Evolutionary conservation across 2,113 vertebrate genomes (phyloP).

Genomic region (Xenopus borealis): DNA sequence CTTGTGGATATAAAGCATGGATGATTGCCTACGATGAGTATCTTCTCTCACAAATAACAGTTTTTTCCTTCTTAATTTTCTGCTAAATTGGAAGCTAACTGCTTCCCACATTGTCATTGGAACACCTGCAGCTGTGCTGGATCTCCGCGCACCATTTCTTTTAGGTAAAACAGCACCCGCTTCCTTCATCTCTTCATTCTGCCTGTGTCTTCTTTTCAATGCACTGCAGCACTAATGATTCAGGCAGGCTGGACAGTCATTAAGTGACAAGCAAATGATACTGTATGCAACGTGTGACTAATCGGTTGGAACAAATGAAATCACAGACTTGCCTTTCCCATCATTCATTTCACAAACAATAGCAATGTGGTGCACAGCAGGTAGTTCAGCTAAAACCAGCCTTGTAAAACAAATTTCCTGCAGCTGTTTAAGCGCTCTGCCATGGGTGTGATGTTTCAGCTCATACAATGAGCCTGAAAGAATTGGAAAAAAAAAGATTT

Average conservation of each 20-base stretch:
- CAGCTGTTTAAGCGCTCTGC: constrained; percentile 65
- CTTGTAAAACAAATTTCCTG: constrained; percentile 85
- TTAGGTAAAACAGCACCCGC: constrained; percentile 79
- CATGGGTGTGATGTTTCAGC: constrained; percentile 51
- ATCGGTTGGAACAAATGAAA: constrained; percentile 91
- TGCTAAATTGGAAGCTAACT: constrained; percentile 88
- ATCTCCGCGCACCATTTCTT: constrained; percentile 83
- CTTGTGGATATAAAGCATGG: constrained; percentile 71
- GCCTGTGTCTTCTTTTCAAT: constrained; percentile 88
- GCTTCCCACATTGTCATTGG: constrained; percentile 81
- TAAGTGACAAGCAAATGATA: constrained; percentile 98
- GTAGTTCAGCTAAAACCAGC: constrained; percentile 84
- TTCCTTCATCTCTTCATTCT: constrained; percentile 87
- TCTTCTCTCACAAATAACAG: constrained; percentile 87
- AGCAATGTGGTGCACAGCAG: constrained; percentile 78
- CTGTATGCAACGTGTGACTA: constrained; percentile 79
- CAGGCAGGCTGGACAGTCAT: constrained; percentile 91
- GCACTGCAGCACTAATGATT: constrained; percentile 73
- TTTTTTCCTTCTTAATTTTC: constrained; percentile 88
- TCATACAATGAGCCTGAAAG: constrained; percentile 53
- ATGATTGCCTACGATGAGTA: constrained; percentile 84
- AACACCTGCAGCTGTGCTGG: constrained; percentile 84
- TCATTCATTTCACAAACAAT: constrained; percentile 78
- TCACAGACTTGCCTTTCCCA: constrained; percentile 83
- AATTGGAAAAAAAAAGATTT: constrained; percentile 45